phyloP scores from a whole-genome alignment of 1,140 invertebrate genomes.

The Bombus breviceps region DNA sequence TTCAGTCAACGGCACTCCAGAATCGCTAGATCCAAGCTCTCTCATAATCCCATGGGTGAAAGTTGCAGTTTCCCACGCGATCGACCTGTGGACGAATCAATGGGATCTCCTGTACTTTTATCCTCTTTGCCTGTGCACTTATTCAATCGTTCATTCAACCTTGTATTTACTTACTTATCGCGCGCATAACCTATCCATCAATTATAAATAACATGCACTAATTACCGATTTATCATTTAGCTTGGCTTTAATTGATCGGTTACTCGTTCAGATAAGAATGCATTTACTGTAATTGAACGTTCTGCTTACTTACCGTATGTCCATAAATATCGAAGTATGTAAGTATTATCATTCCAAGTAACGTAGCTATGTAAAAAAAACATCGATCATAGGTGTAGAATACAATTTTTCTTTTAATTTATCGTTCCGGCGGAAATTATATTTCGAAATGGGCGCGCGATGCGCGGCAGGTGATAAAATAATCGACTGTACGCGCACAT shows the following conservation, averaged over 20 bases:
- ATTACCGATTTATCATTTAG: background rate
- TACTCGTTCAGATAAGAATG: background rate
- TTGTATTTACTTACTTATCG: background rate
- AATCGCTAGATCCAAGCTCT: constrained; percentile 60
- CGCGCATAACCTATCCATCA: background rate
- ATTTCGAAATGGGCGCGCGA: background rate
- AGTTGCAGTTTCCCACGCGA: constrained; percentile 66
- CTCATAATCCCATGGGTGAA: constrained; percentile 66
- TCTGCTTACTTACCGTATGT: background rate
- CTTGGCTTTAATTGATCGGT: background rate
- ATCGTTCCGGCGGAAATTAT: background rate
- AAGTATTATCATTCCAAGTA: background rate
- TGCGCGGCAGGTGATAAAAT: background rate
- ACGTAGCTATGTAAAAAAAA: background rate
- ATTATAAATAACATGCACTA: constrained; percentile 3
- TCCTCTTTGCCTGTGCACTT: background rate
- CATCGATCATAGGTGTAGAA: background rate
- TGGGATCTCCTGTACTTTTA: constrained; percentile 8
- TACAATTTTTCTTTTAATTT: background rate
- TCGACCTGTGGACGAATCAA: constrained; percentile 33
- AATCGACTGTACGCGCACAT: too few relatives aligned
- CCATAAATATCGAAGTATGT: background rate
- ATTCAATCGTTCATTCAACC: constrained; percentile 10
- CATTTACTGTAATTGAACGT: background rate
- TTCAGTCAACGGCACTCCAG: constrained; percentile 54